Percentiles rank a stretch among this genome's conserved stretches.
These are phyloP conservation scores for Spilarctia lutea DNA, from an alignment of 2,888 invertebrate species.

Conservation along the genomic window DNA sequence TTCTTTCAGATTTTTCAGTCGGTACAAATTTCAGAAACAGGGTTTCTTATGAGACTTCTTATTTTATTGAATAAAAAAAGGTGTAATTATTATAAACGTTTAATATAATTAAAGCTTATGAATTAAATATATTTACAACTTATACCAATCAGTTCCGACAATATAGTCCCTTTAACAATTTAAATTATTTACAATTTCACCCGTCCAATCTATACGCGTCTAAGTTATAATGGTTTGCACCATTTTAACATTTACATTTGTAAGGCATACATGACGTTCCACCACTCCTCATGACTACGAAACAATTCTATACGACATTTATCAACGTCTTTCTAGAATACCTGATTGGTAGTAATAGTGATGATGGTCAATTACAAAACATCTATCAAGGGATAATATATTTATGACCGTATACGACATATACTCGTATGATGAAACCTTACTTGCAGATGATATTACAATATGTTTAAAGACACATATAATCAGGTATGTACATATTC, in stretches of 20 bases:
- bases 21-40: not conserved
- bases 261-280: slow-evolving; percentile 3
- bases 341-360: slow-evolving; percentile 9
- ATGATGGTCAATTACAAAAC: slow-evolving; percentile 5
- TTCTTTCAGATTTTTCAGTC: not conserved
- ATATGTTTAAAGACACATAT: not conserved
- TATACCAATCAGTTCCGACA: slow-evolving; percentile 84
- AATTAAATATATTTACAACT: slow-evolving; percentile 77
- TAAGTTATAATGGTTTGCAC: slow-evolving; percentile 31
- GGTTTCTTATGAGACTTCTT: too few species aligned
- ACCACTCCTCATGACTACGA: not conserved
- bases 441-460: slow-evolving; percentile 18
- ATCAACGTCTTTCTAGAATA: not conserved
- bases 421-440: not conserved
- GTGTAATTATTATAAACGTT: slow-evolving; percentile 60
- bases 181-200: slow-evolving; percentile 61
- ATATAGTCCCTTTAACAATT: slow-evolving; percentile 68
- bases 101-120: slow-evolving; percentile 70
- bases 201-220: slow-evolving; percentile 40
- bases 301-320: not conserved
- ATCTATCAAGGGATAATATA: not conserved
- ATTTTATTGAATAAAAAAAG: slow-evolving; percentile 42
- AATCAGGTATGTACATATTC: slow-evolving; percentile 27
- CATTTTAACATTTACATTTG: not conserved
- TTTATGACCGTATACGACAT: not conserved